Evolutionary conservation across 2,888 invertebrate genomes (phyloP).

Genomic region (Auanema freiburgensis): DNA sequence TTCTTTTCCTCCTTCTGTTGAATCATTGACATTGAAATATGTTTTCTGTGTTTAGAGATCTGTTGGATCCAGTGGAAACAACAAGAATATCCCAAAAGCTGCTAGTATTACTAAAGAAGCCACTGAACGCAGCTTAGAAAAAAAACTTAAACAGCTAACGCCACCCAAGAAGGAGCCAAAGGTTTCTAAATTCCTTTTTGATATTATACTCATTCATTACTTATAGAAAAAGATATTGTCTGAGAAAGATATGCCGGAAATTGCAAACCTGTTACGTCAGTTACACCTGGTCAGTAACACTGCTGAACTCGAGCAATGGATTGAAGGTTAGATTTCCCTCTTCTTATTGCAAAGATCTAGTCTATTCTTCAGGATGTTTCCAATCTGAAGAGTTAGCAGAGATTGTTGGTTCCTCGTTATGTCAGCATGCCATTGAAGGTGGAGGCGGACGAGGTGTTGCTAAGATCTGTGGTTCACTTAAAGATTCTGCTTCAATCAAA

Average conservation of each 20-base stretch:
- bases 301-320: slow-evolving; percentile 40
- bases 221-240: slow-evolving; percentile 40
- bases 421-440: slow-evolving; percentile 59
- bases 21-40: too few relatives aligned
- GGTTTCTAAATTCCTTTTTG: neutral
- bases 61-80: too few relatives aligned
- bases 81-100: too few relatives aligned
- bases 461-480: slow-evolving; percentile 48
- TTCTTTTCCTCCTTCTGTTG: too few relatives aligned
- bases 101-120: slow-evolving; percentile 11
- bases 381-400: slow-evolving; percentile 46
- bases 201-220: too few relatives aligned
- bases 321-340: slow-evolving; percentile 23
- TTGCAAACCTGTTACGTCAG: slow-evolving; percentile 31
- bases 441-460: slow-evolving; percentile 51
- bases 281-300: slow-evolving; percentile 30
- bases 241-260: slow-evolving; percentile 37
- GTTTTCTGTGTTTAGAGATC: too few relatives aligned
- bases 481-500: slow-evolving; percentile 46
- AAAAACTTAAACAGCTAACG: slow-evolving; percentile 12
- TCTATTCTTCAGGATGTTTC: slow-evolving; percentile 38
- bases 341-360: neutral
- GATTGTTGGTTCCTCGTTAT: slow-evolving; percentile 45
- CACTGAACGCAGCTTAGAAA: slow-evolving; percentile 11
- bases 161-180: slow-evolving; percentile 19